Conservation (phyloP, 2,797 vertebrate genomes). For the Heliangelus exortis region DNA sequence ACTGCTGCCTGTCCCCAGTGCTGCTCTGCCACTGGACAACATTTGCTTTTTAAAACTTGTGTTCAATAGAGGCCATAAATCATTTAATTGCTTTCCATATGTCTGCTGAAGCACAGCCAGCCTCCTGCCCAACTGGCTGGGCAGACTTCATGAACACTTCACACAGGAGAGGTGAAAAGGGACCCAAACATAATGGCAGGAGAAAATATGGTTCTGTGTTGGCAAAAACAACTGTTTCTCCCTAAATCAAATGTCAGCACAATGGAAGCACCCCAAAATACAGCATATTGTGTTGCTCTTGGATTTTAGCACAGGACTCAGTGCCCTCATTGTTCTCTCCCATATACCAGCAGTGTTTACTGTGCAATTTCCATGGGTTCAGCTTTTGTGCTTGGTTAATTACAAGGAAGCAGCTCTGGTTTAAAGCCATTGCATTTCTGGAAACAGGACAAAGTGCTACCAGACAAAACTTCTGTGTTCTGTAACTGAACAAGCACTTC, state of each 20-base stretch:
- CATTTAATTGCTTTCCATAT: conserved; percentile 14
- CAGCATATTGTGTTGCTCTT: conserved; percentile 14
- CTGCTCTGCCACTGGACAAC: neutral
- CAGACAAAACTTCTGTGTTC: neutral
- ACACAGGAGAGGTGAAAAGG: neutral
- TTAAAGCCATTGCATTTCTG: conserved; percentile 1
- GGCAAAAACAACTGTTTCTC: conserved; percentile 37
- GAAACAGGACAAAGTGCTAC: neutral
- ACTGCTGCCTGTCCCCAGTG: neutral
- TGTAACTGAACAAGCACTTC: neutral
- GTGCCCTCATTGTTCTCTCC: conserved; percentile 38
- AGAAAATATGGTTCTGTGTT: conserved; percentile 31
- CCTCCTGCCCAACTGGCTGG: conserved; percentile 35
- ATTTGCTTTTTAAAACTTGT: conserved; percentile 35
- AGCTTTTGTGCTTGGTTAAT: conserved; percentile 51
- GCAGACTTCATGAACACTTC: conserved; percentile 23
- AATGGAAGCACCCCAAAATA: conserved; percentile 51
- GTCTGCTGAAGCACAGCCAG: neutral
- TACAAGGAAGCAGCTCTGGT: conserved; percentile 32
- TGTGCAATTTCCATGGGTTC: conserved; percentile 43
- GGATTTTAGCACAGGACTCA: conserved; percentile 13
- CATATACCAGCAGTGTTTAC: conserved; percentile 31
- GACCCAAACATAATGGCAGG: conserved; percentile 11
- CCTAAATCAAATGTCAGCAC: conserved; percentile 39
- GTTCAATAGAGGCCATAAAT: conserved; percentile 54